Evolutionary conservation across 2,888 invertebrate species (phyloP), one percentile per base, ranked within the genome.

Genomic region (Polyommatus icarus): DNA sequence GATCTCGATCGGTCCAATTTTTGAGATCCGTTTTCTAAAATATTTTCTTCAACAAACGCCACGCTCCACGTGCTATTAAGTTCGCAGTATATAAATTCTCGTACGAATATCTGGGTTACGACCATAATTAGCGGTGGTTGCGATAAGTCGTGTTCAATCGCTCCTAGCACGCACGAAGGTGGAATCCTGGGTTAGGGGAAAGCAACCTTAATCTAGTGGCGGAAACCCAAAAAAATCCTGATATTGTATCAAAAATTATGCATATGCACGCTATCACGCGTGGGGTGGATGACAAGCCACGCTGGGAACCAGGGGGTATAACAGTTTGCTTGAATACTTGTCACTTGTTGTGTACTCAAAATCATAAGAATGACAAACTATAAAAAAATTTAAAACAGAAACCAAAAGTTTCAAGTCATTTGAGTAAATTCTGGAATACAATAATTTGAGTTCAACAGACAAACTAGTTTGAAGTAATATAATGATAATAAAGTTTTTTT

Each of bases 91-190:
- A 54, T 54, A 29, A 75, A 54, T 75, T 75, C 75, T 71, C 76
- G 76, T 71, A 78, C 71, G 57, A 50, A 72, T 76, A 78, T 76
- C 76, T 76, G 76, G 78, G 78, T 54, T 76, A 76, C 36, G 71
- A 76, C 54, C 76, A 78, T 76, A 78, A 76, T 76, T 78, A 78
- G 78, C 76, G 24, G 71, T 61, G 54, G 75, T 40, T 67, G 76
- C 40, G 61, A 50, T 78, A 54, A 40, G 71, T 54, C 75, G 75
- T 75, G 75, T 54, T 75, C 75, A 75, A 59, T 59, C 77, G 73
- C 61, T 61, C 46, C 50, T 75, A 59, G 71, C 40, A 75, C 77
- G 77, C 77, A 61, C 72, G 59, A 61, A 59, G 46, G 46, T 61
- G 40, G 73, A 6, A 73, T 72, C 57, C 73, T 46, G 73, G 54